A percentile compares a stretch with the other conserved stretches of the same genome.
Conservation (phyloP, 1,140 invertebrate genomes). For the Thalassaphorura encarpata region DNA sequence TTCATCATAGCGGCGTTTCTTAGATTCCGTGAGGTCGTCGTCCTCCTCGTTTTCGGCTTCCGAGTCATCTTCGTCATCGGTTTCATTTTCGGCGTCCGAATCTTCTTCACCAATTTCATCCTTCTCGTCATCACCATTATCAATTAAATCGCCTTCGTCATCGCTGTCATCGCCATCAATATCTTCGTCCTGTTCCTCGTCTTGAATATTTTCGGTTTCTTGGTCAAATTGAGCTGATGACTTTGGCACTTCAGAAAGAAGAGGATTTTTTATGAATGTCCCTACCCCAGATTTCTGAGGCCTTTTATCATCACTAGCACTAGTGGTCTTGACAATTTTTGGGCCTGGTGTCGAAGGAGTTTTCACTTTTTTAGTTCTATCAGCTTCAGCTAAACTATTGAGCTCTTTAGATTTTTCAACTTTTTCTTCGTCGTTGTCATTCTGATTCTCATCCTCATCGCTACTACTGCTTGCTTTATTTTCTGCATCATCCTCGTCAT, state of each 20-base stretch:
- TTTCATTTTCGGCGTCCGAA: slow-evolving; percentile 3
- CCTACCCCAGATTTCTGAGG: no score
- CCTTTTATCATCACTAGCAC: no score
- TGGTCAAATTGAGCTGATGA: no score
- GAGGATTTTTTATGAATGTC: no score
- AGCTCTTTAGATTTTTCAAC: no score
- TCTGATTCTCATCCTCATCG: slow-evolving; percentile 35
- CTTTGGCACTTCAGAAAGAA: no score
- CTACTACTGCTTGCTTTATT: no score
- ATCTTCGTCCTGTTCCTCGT: slow-evolving; percentile 13
- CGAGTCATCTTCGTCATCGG: slow-evolving; percentile 1
- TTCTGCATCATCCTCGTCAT: no score
- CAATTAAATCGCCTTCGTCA: slow-evolving; percentile 34
- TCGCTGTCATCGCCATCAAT: slow-evolving; percentile 33
- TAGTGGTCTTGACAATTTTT: no score
- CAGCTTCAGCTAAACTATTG: slow-evolving; percentile 13
- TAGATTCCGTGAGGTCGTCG: background rate
- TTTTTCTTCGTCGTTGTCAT: slow-evolving; percentile 31
- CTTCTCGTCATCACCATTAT: slow-evolving; percentile 36
- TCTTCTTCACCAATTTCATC: slow-evolving; percentile 38
- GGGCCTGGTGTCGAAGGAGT: background rate
- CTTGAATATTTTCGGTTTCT: background rate
- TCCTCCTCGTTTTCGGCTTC: slow-evolving; percentile 2
- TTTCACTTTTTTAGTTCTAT: background rate
- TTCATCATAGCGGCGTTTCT: slow-evolving; percentile 13